Percentiles rank a stretch among this genome's conserved stretches.
These are phyloP conservation scores for Cataglyphis hispanica DNA, from an alignment of 1,140 invertebrate species.

Conservation along the genomic window DNA sequence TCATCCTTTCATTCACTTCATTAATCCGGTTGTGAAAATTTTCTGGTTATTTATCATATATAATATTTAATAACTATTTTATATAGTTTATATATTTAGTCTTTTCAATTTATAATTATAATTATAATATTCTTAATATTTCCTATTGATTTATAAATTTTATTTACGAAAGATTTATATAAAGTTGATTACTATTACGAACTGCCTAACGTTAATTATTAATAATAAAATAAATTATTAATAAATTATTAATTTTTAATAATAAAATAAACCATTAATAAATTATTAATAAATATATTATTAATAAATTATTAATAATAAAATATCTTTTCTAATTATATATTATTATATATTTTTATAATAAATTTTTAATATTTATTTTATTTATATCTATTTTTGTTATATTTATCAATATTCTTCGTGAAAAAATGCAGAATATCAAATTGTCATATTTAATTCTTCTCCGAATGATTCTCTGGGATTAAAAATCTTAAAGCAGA, in stretches of 20 bases:
- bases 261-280: too few relatives aligned
- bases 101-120: neutral
- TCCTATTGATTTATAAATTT: neutral
- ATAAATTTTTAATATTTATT: neutral
- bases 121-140: neutral
- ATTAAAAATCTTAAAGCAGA: constrained; percentile 14
- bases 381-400: neutral
- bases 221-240: too few relatives aligned
- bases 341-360: too few relatives aligned
- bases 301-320: too few relatives aligned
- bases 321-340: too few relatives aligned
- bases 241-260: too few relatives aligned
- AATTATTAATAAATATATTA: too few relatives aligned
- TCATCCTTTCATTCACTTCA: neutral
- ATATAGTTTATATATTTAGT: too few relatives aligned
- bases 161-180: neutral
- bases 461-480: neutral
- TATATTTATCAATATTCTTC: neutral
- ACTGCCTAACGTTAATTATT: too few relatives aligned
- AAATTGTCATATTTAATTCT: neutral
- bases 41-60: neutral
- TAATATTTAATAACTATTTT: neutral
- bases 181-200: constrained; percentile 5
- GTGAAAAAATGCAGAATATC: neutral
- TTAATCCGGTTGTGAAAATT: constrained; percentile 11